Percentiles rank a stretch among this genome's conserved stretches.
Conservation (phyloP, 2,888 invertebrate genomes). For the Cybosia mesomella region DNA sequence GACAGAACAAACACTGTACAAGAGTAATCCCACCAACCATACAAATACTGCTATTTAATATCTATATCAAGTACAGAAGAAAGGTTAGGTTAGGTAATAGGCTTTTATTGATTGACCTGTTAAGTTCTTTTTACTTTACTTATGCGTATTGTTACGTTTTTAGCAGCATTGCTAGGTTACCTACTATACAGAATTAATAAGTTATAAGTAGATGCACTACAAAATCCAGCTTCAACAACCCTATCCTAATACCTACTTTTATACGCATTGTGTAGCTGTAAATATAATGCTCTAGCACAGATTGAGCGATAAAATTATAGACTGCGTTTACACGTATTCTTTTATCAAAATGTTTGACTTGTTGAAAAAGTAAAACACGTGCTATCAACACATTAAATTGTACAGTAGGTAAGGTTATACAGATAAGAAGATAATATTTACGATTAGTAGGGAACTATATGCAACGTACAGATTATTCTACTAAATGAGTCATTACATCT, state of each 20-base stretch:
- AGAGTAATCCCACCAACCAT: no score
- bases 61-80: no score
- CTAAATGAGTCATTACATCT: slow-evolving; percentile 3
- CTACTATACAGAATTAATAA: background rate
- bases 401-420: slow-evolving; percentile 38
- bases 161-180: no score
- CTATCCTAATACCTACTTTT: slow-evolving; percentile 35
- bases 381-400: slow-evolving; percentile 37
- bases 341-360: slow-evolving; percentile 55
- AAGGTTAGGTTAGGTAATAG: no score
- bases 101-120: no score
- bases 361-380: slow-evolving; percentile 53
- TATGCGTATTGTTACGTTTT: no score
- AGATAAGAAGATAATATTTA: slow-evolving; percentile 39
- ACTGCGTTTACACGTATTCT: slow-evolving; percentile 42
- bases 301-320: slow-evolving; percentile 42
- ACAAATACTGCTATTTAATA: no score
- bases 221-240: slow-evolving; percentile 34
- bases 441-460: background rate
- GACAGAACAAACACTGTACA: no score
- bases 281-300: slow-evolving; percentile 36
- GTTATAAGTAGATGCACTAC: background rate
- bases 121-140: no score
- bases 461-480: background rate
- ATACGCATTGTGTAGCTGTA: slow-evolving; percentile 35